phyloP scores from a whole-genome alignment of 2,888 invertebrate genomes.

The Hydraecia micacea region DNA sequence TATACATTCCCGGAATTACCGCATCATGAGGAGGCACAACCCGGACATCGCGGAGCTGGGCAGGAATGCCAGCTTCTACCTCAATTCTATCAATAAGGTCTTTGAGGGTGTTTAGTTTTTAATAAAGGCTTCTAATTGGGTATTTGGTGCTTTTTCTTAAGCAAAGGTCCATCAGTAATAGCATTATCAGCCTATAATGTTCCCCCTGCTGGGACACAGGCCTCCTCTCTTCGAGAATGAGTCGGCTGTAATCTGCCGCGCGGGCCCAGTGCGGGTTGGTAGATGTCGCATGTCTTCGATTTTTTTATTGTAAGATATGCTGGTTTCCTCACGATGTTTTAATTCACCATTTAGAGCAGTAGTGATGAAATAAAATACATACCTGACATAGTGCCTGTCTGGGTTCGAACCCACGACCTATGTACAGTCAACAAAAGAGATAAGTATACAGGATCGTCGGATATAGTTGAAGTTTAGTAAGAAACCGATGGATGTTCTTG shows the following conservation, averaged over 20 bases:
- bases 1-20: not conserved
- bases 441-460: too few species aligned
- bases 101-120: slow-evolving; percentile 61
- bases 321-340: not conserved
- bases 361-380: not conserved
- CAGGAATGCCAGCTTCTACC: slow-evolving; percentile 70
- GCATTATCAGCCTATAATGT: not conserved
- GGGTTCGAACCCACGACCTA: not conserved
- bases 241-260: too few species aligned
- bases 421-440: too few species aligned
- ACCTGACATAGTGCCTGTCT: not conserved
- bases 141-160: not conserved
- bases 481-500: too few species aligned
- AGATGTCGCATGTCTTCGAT: not conserved
- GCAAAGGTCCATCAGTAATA: not conserved
- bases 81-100: slow-evolving; percentile 69
- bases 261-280: not conserved
- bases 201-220: not conserved
- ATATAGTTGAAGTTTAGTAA: too few species aligned
- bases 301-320: not conserved
- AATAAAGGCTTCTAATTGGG: slow-evolving; percentile 44
- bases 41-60: slow-evolving; percentile 62
- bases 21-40: slow-evolving; percentile 24
- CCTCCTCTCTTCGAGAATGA: too few species aligned
- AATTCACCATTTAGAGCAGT: too few species aligned